Percentiles rank a stretch among this genome's conserved stretches.
Evolutionary conservation across 2,888 invertebrate species (phyloP).

Genomic region (Melanargia galathea): DNA sequence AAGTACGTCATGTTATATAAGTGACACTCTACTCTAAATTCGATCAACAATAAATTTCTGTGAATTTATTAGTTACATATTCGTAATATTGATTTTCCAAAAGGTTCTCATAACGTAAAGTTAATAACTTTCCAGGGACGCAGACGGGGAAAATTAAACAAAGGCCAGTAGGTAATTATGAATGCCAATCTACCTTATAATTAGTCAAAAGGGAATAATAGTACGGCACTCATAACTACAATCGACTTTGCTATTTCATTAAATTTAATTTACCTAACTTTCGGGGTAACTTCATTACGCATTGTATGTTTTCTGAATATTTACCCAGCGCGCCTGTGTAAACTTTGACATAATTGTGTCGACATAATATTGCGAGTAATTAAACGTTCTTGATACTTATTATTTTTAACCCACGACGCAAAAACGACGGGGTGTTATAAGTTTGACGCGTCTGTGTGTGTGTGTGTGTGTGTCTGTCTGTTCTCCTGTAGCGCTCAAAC

Average conservation of each 20-base stretch:
- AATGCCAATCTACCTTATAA: slow-evolving; percentile 42
- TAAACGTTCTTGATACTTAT: too few relatives aligned
- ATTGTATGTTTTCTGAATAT: neutral
- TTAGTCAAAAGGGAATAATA: slow-evolving; percentile 39
- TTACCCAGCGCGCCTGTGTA: neutral
- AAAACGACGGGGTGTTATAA: too few relatives aligned
- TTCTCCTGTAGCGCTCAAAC: too few relatives aligned
- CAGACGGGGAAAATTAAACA: slow-evolving; percentile 39
- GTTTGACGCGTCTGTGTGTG: too few relatives aligned
- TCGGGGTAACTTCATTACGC: slow-evolving; percentile 21
- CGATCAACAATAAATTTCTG: neutral
- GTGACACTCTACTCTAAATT: neutral
- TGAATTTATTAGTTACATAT: neutral
- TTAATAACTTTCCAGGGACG: slow-evolving; percentile 38
- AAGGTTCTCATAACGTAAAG: slow-evolving; percentile 33
- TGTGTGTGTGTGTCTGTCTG: too few relatives aligned
- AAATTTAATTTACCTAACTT: slow-evolving; percentile 33
- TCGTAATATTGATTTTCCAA: slow-evolving; percentile 22
- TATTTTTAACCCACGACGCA: too few relatives aligned
- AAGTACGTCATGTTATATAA: too few relatives aligned
- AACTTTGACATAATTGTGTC: neutral
- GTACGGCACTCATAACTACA: slow-evolving; percentile 30
- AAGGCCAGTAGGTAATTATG: slow-evolving; percentile 41
- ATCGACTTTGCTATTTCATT: slow-evolving; percentile 39
- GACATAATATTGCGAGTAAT: neutral